Base-by-base conservation (phyloP, 2,888 invertebrate species). In the Argyresthia albistria region DNA sequence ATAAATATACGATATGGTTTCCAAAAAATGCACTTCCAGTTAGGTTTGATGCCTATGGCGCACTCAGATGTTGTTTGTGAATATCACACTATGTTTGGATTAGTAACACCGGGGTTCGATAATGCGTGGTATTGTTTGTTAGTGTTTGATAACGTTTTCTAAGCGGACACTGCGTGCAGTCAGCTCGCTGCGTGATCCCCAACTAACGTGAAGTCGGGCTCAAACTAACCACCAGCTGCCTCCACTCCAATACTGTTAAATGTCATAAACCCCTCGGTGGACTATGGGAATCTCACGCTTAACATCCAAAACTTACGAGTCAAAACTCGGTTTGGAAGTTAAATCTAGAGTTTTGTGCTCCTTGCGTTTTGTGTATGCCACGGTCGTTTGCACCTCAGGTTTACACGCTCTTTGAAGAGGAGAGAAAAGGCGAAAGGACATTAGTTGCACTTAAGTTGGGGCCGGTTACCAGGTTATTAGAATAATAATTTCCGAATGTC, bases 361-460 rank as follows among this genome's bases (percentile, higher is more conserved):
- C 63, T 74, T 70, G 70, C 68, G 71, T 65, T 73, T 70, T 70
- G 76, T 77, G 76, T 79, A 72, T 76, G 76, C 77, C 74, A 75
- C 66, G 74, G 80, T 65, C 75, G 76, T 80, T n/a, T n/a, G n/a
- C n/a, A n/a, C n/a, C n/a, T n/a, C n/a, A n/a, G n/a, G n/a, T n/a
- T 70, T 70, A 75, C 70, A 71, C 45, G 14, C 78, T 82, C 79
- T 81, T 81, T 73, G 69, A 65, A 72, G 64, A 64, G 56, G 66
- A 70, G 80, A 76, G 80, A 80, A 82, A 80, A 80, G 80, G 76
- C 80, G 78, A 83, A 80, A 81, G 80, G 82, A 82, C 73, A 76
- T 69, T 57, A 48, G 36, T 48, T 48, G 36, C 36, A 48, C 37
- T 37, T 65, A 25, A 60, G 58, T 66, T 63, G 61, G 61, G 59